Base-by-base conservation (phyloP, 2,888 invertebrate species). In the Tetheella fluctuosa region DNA sequence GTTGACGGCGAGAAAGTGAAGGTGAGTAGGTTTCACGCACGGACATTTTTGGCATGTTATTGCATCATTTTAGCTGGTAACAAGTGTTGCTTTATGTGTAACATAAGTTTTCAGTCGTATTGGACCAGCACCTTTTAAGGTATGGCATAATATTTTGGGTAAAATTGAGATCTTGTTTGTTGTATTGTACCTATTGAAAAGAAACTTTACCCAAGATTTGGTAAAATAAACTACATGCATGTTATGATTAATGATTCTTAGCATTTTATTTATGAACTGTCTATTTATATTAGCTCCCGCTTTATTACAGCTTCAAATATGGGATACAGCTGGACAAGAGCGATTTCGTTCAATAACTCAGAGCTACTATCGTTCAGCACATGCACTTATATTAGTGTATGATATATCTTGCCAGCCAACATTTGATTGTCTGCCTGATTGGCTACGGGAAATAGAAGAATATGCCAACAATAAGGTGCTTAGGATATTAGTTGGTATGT, bases 321-420 rank as follows among this genome's bases (percentile, higher is more conserved):
- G 99, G 99, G 99, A 99, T 84, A 99, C 99, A 13, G 99, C 99
- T 1, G 99, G 99, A 0, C 99, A 99, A 88, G 99, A 99, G 87
- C 93, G 97, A 72, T 99, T 99, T 89, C 95, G 99, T 61, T 98
- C 99, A 4, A 99, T 99, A 73, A 99, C 99, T 1, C 99, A 99
- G 88, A 98, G 98, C 86, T 99, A 99, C 91, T 99, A 99, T 86
- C 94, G 99, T 76, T 98, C 98, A 65, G 99, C 99, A 0, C 99
- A 99, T 89, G 99, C 99, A 13, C 95, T 99, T 59, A 99, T 99
- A 74, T 94, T 99, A 76, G 98, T 98, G 59, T 99, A 99, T 84
- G 99, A 99, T 92, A 98, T 99, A 83, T 98, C 98, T 80, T 98
- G 98, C 88, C 99, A 99, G 87, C 98, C 99, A 13, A 98, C 99